Percentiles rank a stretch among this genome's conserved stretches.
Evolutionary conservation across 2,113 vertebrate species (phyloP).

Genomic region (Plecotus auritus): DNA sequence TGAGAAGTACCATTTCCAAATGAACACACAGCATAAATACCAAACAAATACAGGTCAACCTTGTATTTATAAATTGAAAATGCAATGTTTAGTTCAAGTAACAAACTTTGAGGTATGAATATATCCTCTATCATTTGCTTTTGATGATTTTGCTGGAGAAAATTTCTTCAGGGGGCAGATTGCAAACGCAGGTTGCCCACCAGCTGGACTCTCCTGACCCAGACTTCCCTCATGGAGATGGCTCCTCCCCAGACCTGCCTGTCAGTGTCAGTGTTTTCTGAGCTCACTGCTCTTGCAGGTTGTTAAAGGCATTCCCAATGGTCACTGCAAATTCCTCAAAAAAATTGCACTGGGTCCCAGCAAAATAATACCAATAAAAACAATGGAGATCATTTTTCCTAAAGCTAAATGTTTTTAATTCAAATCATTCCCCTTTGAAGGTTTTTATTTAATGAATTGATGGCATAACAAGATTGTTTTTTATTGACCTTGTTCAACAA

Average conservation of each 20-base stretch:
- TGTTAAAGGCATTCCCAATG: neutral
- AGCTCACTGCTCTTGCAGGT: neutral
- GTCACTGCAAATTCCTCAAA: neutral
- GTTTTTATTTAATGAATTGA: neutral
- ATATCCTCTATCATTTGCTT: neutral
- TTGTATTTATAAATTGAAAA: neutral
- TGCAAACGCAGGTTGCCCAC: neutral
- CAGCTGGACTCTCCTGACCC: neutral
- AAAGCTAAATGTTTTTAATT: neutral
- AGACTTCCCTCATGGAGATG: neutral
- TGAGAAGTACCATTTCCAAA: neutral
- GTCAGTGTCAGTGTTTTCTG: neutral
- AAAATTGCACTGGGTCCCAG: neutral
- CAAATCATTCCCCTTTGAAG: neutral
- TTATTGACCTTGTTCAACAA: neutral
- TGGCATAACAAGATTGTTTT: neutral
- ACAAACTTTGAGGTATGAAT: neutral
- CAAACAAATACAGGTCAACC: neutral
- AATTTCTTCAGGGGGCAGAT: neutral
- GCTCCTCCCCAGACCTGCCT: neutral
- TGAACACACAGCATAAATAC: neutral
- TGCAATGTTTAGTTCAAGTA: neutral
- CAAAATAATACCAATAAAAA: neutral
- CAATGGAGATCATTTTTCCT: neutral
- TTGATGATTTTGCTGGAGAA: neutral